Evolutionary conservation across 2,888 invertebrate genomes (phyloP).

Genomic region (Agelastica alni): DNA sequence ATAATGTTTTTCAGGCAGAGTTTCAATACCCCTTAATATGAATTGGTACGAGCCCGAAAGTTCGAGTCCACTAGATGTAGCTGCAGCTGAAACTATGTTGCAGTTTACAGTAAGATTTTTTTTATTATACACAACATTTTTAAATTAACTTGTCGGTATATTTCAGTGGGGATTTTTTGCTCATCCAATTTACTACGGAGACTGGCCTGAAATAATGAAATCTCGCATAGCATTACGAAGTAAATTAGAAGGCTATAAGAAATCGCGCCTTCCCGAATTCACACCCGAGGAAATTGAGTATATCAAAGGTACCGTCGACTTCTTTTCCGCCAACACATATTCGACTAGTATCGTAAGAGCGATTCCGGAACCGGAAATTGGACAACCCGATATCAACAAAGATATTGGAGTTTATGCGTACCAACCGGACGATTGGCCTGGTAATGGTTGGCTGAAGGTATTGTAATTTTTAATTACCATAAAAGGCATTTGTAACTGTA

Average conservation of each 20-base stretch:
- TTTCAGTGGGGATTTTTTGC: constrained; percentile 35
- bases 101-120: constrained; percentile 27
- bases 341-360: constrained; percentile 49
- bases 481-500: too few species aligned
- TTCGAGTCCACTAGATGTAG: constrained; percentile 56
- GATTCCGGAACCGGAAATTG: constrained; percentile 10
- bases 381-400: constrained; percentile 4
- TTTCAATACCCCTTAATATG: constrained; percentile 63
- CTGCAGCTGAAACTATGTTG: constrained; percentile 59
- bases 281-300: constrained; percentile 63
- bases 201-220: constrained; percentile 70
- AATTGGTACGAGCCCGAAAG: constrained; percentile 62
- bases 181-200: constrained; percentile 68
- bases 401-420: constrained; percentile 13
- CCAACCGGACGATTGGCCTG: constrained; percentile 9
- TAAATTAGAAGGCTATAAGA: constrained; percentile 61
- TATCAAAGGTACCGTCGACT: constrained; percentile 70
- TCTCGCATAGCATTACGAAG: constrained; percentile 63
- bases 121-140: not conserved
- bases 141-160: not conserved
- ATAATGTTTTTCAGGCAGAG: constrained; percentile 37
- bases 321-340: constrained; percentile 76
- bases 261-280: constrained; percentile 68
- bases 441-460: too few species aligned
- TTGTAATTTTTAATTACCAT: too few species aligned